Evolutionary conservation across 2,797 vertebrate species (phyloP).

Genomic region (Erithacus rubecula): DNA sequence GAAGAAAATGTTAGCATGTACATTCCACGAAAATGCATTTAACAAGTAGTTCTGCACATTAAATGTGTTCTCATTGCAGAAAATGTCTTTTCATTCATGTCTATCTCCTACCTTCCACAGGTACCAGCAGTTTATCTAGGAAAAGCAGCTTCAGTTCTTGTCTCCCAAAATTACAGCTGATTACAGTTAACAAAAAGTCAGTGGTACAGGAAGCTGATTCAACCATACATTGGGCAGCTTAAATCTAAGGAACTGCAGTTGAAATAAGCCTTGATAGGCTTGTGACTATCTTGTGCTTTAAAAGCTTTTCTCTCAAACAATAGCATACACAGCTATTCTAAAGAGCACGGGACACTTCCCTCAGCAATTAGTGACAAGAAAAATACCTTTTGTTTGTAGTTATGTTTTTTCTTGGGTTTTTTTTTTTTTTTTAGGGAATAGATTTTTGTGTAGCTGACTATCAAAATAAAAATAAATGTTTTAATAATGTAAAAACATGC

Average conservation of each 20-base stretch:
- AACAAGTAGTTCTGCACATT: background rate
- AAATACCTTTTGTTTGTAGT: background rate
- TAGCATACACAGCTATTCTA: background rate
- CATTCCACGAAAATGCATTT: background rate
- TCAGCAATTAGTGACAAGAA: background rate
- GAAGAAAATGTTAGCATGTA: background rate
- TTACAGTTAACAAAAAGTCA: background rate
- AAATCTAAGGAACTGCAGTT: background rate
- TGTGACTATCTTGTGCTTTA: background rate
- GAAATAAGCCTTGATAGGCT: background rate
- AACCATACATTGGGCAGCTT: background rate
- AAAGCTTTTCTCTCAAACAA: background rate
- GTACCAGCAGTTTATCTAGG: background rate
- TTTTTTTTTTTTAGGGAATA: background rate
- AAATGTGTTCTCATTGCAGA: background rate
- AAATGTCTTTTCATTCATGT: background rate
- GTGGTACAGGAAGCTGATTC: background rate
- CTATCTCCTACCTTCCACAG: background rate
- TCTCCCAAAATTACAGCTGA: background rate
- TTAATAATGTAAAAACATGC: background rate
- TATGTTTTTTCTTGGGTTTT: no score
- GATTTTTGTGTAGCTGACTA: background rate
- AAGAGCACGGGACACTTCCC: background rate
- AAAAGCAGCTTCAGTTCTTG: background rate
- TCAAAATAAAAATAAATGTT: background rate